Evolutionary conservation across 2,797 vertebrate genomes (phyloP), one percentile per base, ranked within the genome.

Genomic region (Euthynnus affinis): DNA sequence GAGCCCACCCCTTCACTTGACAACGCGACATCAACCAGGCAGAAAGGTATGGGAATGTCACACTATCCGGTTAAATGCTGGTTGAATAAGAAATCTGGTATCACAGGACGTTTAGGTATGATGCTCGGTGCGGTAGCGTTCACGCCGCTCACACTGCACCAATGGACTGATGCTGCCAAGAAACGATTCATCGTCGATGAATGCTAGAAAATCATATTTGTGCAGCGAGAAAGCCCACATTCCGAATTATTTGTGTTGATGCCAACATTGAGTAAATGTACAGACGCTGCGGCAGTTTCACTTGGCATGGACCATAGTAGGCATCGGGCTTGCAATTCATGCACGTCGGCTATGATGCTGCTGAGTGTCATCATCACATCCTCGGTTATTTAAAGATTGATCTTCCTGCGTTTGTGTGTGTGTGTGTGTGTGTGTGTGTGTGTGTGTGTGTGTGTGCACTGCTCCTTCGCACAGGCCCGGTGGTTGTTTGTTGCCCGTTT

Each of bases 301-400:
- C 89, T 93, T 89, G 93, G 92, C 92, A 88, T 87, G 90, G 88
- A 91, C 58, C 82, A 74, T 79, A 89, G 86, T 90, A 82, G 76
- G 71, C 75, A 78, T 83, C 67, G 80, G 87, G 88, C 89, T 93
- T 79, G 82, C 81, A 67, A 91, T 87, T 89, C 91, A 94, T 89
- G 91, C 93, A 92, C 92, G 91, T 94, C 90, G 91, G 86, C 89
- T 86, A 40, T 93, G 92, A 94, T 94, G 93, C 91, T 90, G 85
- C 89, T 83, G 91, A 91, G 90, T 93, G 93, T 94, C 93, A 95
- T 93, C 92, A 89, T 91, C 92, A 88, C 90, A 92, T 93, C 91
- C 90, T 89, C 84, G 86, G 91, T 94, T 95, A 94, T 94, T 95
- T 94, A 93, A 94, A 94, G 92, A 93, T 93, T 92, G 91, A 92